These are phyloP conservation scores for Aurelia aurita complex sp. Pacific DNA, from an alignment of 30 jellyfish, hydroid and myxozoan species.

Conservation along the genomic window DNA sequence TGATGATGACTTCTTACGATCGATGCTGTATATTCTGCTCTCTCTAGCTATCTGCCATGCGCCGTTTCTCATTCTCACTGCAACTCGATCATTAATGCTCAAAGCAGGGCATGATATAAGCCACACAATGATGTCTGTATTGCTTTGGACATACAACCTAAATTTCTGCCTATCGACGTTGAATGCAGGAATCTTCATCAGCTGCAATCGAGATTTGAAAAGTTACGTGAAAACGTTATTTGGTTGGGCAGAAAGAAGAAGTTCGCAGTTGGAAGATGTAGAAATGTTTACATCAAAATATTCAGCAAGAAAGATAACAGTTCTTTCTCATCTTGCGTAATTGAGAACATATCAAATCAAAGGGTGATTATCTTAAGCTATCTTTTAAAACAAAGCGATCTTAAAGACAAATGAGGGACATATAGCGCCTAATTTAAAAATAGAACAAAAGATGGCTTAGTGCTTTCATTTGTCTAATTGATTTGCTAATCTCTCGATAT, in stretches of 20 bases:
- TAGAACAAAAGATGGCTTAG: too few relatives aligned
- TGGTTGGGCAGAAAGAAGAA: not conserved
- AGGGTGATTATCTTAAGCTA: too few relatives aligned
- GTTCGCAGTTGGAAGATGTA: slow-evolving; percentile 28
- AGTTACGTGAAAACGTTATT: slow-evolving; percentile 11
- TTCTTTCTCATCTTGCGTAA: too few relatives aligned
- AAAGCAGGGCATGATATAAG: not conserved
- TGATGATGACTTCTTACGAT: not conserved
- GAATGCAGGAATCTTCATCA: slow-evolving; percentile 23
- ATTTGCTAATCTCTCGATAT: too few relatives aligned
- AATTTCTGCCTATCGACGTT: slow-evolving; percentile 24
- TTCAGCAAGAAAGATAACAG: too few relatives aligned
- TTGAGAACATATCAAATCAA: too few relatives aligned
- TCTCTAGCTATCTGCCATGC: slow-evolving; percentile 19
- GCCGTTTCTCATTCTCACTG: slow-evolving; percentile 22
- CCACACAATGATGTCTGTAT: slow-evolving; percentile 14
- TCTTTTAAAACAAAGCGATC: too few relatives aligned
- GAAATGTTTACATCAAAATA: slow-evolving; percentile 5
- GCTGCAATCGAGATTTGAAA: slow-evolving; percentile 8
- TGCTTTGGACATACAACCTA: slow-evolving; percentile 49
- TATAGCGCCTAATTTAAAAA: too few relatives aligned
- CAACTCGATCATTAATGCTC: slow-evolving; percentile 23
- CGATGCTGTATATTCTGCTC: slow-evolving; percentile 23
- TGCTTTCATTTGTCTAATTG: too few relatives aligned
- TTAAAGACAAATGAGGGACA: too few relatives aligned